Evolutionary conservation across 2,888 invertebrate species (phyloP), one percentile per base, ranked within the genome.

Genomic region (Schrankia costaestrigalis): DNA sequence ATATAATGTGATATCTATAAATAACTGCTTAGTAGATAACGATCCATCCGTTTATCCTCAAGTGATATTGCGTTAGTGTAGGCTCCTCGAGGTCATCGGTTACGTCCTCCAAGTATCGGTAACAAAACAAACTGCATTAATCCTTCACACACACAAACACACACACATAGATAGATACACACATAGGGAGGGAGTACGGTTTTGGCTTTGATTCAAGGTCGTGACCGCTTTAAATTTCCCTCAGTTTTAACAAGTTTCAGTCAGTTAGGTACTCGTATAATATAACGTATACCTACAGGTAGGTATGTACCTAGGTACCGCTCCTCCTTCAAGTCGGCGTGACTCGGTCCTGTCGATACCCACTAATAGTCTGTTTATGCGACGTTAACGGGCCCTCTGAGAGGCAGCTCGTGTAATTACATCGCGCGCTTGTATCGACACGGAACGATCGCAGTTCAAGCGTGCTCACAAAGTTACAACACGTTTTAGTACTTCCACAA

Each of bases 151-250:
- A n/a, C n/a, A n/a, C n/a, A n/a, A n/a, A n/a, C n/a, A n/a, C n/a
- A n/a, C n/a, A n/a, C n/a, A n/a, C n/a, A n/a, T n/a, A n/a, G n/a
- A n/a, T n/a, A n/a, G n/a, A n/a, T n/a, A n/a, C n/a, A n/a, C n/a
- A n/a, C n/a, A n/a, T n/a, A n/a, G n/a, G n/a, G n/a, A n/a, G n/a
- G n/a, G n/a, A n/a, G n/a, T 24, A 27, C 22, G 31, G 10, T 43
- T 39, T 53, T 56, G 57, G 58, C 53, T 30, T 26, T 12, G 31
- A 10, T 38, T 58, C 55, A 58, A 57, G 59, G 50, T 41, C 46
- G 38, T 43, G 56, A 51, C 53, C 56, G 51, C 37, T 44, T 47
- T 47, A 46, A 49, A 46, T 35, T 23, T 31, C 18, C 30, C 25
- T 24, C 30, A 33, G 35, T 41, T 44, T 42, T 37, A 42, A 40